phyloP scores from a whole-genome alignment of 2,888 invertebrate species.

The Standfussiana lucernea region DNA sequence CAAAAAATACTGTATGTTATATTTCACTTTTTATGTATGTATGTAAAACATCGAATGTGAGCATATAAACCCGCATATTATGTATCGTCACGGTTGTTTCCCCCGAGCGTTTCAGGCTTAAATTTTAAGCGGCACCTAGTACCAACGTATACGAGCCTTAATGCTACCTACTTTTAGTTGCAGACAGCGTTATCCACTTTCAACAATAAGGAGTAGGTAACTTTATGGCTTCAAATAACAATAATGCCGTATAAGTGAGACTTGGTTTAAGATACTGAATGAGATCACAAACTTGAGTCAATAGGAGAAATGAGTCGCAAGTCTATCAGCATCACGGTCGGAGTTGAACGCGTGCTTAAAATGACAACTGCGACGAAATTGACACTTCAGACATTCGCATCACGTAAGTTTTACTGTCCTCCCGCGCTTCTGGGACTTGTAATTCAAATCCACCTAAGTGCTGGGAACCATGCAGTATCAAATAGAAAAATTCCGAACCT shows the following conservation, averaged over 20 bases:
- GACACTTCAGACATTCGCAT: conserved; percentile 67
- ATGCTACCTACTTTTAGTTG: conserved; percentile 38
- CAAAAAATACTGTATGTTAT: conserved; percentile 37
- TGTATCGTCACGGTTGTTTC: conserved; percentile 49
- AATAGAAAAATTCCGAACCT: conserved; percentile 69
- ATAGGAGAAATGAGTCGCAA: conserved; percentile 28
- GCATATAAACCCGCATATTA: conserved; percentile 26
- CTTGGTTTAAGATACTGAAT: not conserved
- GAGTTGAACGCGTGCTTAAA: conserved; percentile 55
- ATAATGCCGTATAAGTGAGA: not conserved
- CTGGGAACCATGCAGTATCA: conserved; percentile 60
- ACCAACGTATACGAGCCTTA: conserved; percentile 5
- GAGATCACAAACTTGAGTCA: conserved; percentile 21
- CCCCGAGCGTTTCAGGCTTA: conserved; percentile 13
- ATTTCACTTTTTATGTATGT: conserved; percentile 50
- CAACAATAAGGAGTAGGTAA: conserved; percentile 16
- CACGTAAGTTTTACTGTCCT: conserved; percentile 75
- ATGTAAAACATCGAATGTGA: conserved; percentile 16
- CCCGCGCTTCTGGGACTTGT: conserved; percentile 70
- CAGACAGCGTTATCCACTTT: conserved; percentile 21
- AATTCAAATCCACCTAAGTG: conserved; percentile 79
- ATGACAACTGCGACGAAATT: conserved; percentile 60
- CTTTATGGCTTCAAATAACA: conserved; percentile 22
- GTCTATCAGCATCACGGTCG: conserved; percentile 38
- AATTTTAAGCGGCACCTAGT: conserved; percentile 27